Base-by-base conservation (phyloP, 2,113 vertebrate species). In the Microcebus lehilahytsara region DNA sequence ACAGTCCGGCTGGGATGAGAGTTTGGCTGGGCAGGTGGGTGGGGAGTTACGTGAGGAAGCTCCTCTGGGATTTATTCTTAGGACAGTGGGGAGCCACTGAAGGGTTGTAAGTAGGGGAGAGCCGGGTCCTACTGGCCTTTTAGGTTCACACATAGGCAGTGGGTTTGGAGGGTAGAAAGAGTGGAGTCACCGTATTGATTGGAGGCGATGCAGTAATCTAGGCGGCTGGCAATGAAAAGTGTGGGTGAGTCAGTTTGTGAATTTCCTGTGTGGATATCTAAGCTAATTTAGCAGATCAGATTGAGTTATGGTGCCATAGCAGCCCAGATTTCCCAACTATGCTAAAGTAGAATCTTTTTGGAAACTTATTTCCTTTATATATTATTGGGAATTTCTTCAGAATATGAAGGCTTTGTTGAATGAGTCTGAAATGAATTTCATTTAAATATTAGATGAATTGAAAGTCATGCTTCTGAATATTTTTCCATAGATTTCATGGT, bases 371-470 rank as follows among this genome's bases (percentile, higher is more conserved):
- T 72, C 49, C 81, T 89, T 64, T 75, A 56, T 25, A 66, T 90
- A 53, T 84, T 94, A 27, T 30, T 84, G 42, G 56, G n/a, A 85
- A 80, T 84, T 56, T 91, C 80, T 94, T 94, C 51, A 85, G 37
- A 90, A 58, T 90, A 30, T 46, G 46, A 92, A 95, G 67, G 34
- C 86, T 96, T 87, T 95, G 60, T 91, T 95, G 62, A 87, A 34
- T 90, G 87, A 19, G 19, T 75, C 66, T 62, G 75, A 92, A 78
- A 93, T 92, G 62, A 97, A 87, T 92, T 75, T 92, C n/a, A 87
- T 95, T 93, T 96, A 86, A 97, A 96, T 93, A 79, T 25, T 32
- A 53, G 96, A 93, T 96, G 95, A 91, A 96, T 80, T 72, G 58
- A 84, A 96, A 93, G 10, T 20, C 60, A 89, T 66, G 19, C 32